Percentiles rank a stretch among this genome's conserved stretches.
Conservation (phyloP, 1,140 invertebrate genomes). For the Drosophila kikkawai region DNA sequence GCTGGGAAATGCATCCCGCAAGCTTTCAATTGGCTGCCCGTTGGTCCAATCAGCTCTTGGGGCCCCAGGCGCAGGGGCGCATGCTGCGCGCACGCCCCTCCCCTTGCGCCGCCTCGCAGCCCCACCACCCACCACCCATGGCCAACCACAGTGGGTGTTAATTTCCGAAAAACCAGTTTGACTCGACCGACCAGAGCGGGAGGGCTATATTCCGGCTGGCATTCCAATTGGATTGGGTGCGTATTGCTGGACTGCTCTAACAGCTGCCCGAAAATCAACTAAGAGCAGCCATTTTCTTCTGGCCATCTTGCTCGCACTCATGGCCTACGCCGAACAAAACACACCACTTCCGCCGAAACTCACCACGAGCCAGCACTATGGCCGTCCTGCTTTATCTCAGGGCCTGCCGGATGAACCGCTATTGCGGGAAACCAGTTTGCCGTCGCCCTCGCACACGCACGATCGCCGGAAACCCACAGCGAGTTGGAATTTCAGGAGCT, state of each 20-base stretch:
- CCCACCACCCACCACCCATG: constrained; percentile 53
- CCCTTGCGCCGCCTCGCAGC: constrained; percentile 1
- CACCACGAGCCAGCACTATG: constrained; percentile 3
- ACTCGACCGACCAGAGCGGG: constrained; percentile 17
- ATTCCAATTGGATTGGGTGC: constrained; percentile 66
- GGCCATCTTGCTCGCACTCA: constrained; percentile 42
- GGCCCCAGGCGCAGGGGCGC: constrained; percentile 37
- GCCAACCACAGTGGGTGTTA: constrained; percentile 55
- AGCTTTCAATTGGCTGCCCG: constrained; percentile 50
- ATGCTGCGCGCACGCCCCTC: constrained; percentile 29
- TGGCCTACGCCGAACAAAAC: constrained; percentile 8
- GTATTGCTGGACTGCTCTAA: constrained; percentile 33
- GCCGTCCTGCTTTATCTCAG: constrained; percentile 10
- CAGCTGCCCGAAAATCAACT: background rate
- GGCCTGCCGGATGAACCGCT: background rate
- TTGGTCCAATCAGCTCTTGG: constrained; percentile 41
- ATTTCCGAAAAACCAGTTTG: constrained; percentile 63
- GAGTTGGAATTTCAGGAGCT: constrained; percentile 65
- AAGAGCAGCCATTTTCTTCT: constrained; percentile 70
- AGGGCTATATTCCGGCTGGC: background rate
- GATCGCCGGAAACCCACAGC: constrained; percentile 28
- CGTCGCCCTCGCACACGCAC: constrained; percentile 30
- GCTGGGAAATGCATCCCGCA: constrained; percentile 39
- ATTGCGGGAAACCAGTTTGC: background rate
- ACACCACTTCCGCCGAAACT: constrained; percentile 27